Conservation (phyloP, 2,888 invertebrate species). For the Nectonema munidae region DNA sequence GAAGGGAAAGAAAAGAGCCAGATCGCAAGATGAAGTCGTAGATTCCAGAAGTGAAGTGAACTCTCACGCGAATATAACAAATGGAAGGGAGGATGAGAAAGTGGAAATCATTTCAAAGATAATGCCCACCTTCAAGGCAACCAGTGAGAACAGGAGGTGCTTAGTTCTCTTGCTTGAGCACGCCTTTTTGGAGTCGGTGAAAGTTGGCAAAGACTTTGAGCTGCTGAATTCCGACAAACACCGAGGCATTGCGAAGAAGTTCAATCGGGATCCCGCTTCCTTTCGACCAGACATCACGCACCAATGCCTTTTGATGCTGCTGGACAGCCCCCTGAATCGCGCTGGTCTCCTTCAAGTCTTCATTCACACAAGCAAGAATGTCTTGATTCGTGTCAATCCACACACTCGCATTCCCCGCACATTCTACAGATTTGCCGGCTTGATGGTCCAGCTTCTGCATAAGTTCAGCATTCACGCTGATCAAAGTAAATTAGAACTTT, state of each 20-base stretch:
- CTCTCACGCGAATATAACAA: too few species aligned
- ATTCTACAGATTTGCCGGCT: constrained; percentile 71
- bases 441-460: constrained; percentile 39
- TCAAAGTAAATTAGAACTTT: too few species aligned
- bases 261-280: constrained; percentile 48
- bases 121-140: too few species aligned
- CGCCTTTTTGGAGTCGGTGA: too few species aligned
- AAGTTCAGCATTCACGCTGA: too few species aligned
- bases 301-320: constrained; percentile 59
- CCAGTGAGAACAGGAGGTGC: constrained; percentile 21
- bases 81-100: too few species aligned
- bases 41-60: too few species aligned
- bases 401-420: constrained; percentile 84
- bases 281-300: constrained; percentile 87
- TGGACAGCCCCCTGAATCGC: constrained; percentile 81
- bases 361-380: constrained; percentile 25
- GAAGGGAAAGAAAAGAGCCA: too few species aligned
- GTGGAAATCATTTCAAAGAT: too few species aligned
- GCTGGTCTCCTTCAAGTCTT: constrained; percentile 68
- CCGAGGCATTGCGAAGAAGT: constrained; percentile 42
- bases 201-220: constrained; percentile 52
- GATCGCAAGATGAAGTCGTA: too few species aligned
- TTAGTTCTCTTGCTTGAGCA: background rate
- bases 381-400: constrained; percentile 40
- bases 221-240: constrained; percentile 77